These are phyloP conservation scores for Rhopalosiphum padi DNA, from an alignment of 1,140 invertebrate genomes.

Conservation along the genomic window DNA sequence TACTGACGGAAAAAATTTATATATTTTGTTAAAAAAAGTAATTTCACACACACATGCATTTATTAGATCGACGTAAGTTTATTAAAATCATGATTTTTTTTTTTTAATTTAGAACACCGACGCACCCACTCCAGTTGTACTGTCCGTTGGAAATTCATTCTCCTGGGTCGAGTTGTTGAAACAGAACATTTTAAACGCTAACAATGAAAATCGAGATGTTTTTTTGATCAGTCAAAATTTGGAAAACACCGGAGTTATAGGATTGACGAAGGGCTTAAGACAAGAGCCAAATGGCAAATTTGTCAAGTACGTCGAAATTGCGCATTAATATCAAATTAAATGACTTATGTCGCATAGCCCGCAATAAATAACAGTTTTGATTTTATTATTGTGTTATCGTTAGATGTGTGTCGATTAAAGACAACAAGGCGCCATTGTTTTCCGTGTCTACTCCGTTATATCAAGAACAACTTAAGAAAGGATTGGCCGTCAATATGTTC, in stretches of 20 bases:
- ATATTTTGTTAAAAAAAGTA: slow-evolving; percentile 47
- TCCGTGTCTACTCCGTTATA: slow-evolving; percentile 68
- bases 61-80: neutral
- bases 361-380: neutral
- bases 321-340: neutral
- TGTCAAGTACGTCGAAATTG: neutral
- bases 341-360: neutral
- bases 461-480: slow-evolving; percentile 69
- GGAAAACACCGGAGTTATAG: slow-evolving; percentile 29
- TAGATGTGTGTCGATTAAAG: slow-evolving; percentile 70
- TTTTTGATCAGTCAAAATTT: slow-evolving; percentile 44
- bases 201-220: neutral
- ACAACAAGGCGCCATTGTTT: slow-evolving; percentile 71
- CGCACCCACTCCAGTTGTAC: neutral
- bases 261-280: slow-evolving; percentile 47
- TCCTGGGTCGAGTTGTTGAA: slow-evolving; percentile 31
- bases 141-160: neutral
- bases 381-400: neutral
- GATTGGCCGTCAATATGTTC: slow-evolving; percentile 65
- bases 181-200: slow-evolving; percentile 2
- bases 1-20: neutral
- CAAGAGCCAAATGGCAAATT: slow-evolving; percentile 40
- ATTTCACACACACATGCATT: neutral
- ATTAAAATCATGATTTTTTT: neutral
- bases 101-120: neutral